These are phyloP conservation scores for Drosophila picticornis DNA, from an alignment of 2,888 invertebrate genomes.

Conservation along the genomic window DNA sequence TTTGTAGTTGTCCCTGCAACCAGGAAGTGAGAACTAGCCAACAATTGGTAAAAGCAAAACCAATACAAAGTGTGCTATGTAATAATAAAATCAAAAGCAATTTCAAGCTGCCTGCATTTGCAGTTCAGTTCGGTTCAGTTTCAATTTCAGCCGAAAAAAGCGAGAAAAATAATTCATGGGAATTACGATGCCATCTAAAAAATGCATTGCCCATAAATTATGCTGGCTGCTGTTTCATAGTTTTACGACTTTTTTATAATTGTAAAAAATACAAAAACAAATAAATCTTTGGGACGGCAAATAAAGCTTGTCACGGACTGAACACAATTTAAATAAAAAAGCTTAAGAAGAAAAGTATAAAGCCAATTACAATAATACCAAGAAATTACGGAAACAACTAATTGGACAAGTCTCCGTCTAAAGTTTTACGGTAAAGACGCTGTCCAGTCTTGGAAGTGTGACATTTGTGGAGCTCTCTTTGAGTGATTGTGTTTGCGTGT, in stretches of 20 bases:
- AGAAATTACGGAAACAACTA: slow-evolving; percentile 81
- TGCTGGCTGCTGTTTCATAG: slow-evolving; percentile 40
- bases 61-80: not conserved
- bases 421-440: slow-evolving; percentile 15
- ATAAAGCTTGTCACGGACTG: slow-evolving; percentile 51
- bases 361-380: slow-evolving; percentile 79
- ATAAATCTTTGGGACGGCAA: slow-evolving; percentile 68
- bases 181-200: slow-evolving; percentile 58
- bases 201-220: slow-evolving; percentile 70
- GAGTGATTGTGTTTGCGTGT: not conserved
- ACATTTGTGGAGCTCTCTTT: slow-evolving; percentile 62
- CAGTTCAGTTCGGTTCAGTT: slow-evolving; percentile 7
- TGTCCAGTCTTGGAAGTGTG: slow-evolving; percentile 40
- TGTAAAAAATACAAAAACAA: slow-evolving; percentile 28
- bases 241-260: slow-evolving; percentile 39
- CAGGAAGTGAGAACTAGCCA: slow-evolving; percentile 31
- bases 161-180: slow-evolving; percentile 28
- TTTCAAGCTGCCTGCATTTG: not conserved
- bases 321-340: slow-evolving; percentile 67
- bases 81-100: slow-evolving; percentile 4
- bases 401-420: slow-evolving; percentile 58
- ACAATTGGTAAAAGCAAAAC: slow-evolving; percentile 1
- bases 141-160: slow-evolving; percentile 14
- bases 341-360: slow-evolving; percentile 13
- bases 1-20: slow-evolving; percentile 4